A percentile compares a stretch with the other conserved stretches of the same genome.
phyloP scores from a whole-genome alignment of 2,113 vertebrate species.

The Prolemur simus region DNA sequence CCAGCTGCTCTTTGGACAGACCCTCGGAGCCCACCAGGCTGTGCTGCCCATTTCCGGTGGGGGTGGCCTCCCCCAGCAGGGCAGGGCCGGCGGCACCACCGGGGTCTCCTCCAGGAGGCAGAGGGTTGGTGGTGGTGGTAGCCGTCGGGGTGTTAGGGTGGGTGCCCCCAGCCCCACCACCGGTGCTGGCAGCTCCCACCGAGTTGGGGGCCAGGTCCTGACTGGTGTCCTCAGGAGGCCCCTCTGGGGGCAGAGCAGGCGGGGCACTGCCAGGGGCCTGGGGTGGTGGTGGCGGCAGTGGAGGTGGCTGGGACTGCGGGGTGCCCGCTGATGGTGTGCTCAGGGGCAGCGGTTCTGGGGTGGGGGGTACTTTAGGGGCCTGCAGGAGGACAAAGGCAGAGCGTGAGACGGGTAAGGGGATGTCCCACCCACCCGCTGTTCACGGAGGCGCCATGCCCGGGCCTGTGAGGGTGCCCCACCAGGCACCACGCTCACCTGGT shows the following conservation, averaged over 20 bases:
- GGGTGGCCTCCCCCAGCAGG: constrained; percentile 76
- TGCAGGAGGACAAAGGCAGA: constrained; percentile 69
- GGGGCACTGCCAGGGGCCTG: constrained; percentile 79
- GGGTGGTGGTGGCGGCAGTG: constrained; percentile 78
- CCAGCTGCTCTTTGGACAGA: constrained; percentile 97
- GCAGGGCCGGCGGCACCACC: neutral
- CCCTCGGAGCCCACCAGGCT: constrained; percentile 84
- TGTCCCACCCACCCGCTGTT: fast-evolving
- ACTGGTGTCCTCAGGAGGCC: constrained; percentile 79
- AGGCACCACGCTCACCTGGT: constrained; percentile 86
- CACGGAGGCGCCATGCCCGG: fast-evolving
- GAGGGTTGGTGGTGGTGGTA: constrained; percentile 58
- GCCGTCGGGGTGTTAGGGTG: constrained; percentile 83
- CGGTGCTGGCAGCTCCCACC: constrained; percentile 82
- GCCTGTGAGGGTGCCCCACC: neutral
- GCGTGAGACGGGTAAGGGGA: constrained; percentile 19
- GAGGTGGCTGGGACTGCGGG: constrained; percentile 89
- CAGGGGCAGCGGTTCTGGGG: constrained; percentile 88
- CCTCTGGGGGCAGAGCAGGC: constrained; percentile 78
- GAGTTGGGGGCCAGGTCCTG: constrained; percentile 87
- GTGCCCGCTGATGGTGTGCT: constrained; percentile 88
- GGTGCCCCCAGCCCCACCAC: constrained; percentile 81
- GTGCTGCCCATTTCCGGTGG: constrained; percentile 80
- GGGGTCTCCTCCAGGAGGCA: constrained; percentile 83
- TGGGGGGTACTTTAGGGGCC: constrained; percentile 86